Conservation (phyloP, 1,140 invertebrate genomes). For the Trichonephila clavata region DNA sequence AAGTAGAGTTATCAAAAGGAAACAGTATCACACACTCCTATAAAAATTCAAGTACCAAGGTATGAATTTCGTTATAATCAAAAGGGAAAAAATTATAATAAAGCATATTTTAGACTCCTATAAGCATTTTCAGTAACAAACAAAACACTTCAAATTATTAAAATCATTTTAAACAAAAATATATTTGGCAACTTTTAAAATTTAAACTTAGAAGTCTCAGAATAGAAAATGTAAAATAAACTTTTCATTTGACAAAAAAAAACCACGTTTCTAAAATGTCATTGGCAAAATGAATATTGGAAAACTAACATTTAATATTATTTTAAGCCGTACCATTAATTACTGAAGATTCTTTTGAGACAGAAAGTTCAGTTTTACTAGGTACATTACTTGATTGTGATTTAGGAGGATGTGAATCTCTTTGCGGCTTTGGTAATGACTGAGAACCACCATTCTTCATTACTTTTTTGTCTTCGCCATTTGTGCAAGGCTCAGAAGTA, state of each 20-base stretch:
- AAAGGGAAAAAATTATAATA: slow-evolving; percentile 15
- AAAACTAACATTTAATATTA: slow-evolving; percentile 31
- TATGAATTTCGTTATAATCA: slow-evolving; percentile 7
- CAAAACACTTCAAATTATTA: slow-evolving; percentile 32
- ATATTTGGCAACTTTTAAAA: slow-evolving; percentile 25
- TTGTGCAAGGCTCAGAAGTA: slow-evolving; percentile 62
- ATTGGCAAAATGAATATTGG: slow-evolving; percentile 45
- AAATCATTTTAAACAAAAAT: slow-evolving; percentile 24
- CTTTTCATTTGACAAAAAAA: slow-evolving; percentile 38
- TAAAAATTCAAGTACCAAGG: slow-evolving; percentile 46
- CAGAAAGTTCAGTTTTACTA: slow-evolving; percentile 70
- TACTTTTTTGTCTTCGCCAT: slow-evolving; percentile 66
- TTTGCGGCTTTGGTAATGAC: slow-evolving; percentile 59
- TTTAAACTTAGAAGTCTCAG: slow-evolving; percentile 5
- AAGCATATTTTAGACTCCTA: neutral
- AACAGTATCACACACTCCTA: slow-evolving; percentile 67
- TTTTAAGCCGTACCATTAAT: slow-evolving; percentile 74
- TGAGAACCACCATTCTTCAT: slow-evolving; percentile 52
- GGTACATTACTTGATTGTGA: slow-evolving; percentile 37
- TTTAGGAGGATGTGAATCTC: slow-evolving; percentile 56
- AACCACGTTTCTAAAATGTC: slow-evolving; percentile 5
- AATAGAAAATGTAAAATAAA: neutral
- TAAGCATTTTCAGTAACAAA: slow-evolving; percentile 32
- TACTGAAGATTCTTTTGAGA: slow-evolving; percentile 54
- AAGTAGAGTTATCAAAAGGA: slow-evolving; percentile 61